Evolutionary conservation across 2,888 invertebrate species (phyloP).

Genomic region (Tenthredo scrophulariae): DNA sequence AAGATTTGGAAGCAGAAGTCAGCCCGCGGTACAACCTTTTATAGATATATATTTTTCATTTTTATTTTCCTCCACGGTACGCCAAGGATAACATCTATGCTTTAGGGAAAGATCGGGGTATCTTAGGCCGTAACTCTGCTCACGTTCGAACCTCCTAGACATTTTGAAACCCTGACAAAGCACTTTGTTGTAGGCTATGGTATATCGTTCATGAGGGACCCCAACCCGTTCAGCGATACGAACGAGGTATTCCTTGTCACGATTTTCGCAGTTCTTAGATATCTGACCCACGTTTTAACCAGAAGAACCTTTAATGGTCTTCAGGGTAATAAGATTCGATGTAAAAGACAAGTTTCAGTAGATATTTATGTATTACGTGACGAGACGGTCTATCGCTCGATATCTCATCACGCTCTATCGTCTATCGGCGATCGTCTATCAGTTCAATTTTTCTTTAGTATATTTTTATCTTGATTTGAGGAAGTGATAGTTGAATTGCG

Average conservation of each 20-base stretch:
- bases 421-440: background rate
- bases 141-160: conserved; percentile 7
- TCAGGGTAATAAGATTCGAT: background rate
- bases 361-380: background rate
- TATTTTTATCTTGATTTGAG: background rate
- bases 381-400: background rate
- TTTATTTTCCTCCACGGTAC: background rate
- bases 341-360: background rate
- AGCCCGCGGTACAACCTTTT: background rate
- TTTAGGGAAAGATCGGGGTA: conserved; percentile 8
- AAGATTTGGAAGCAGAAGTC: background rate
- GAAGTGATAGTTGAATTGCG: background rate
- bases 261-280: background rate
- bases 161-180: conserved; percentile 41
- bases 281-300: background rate
- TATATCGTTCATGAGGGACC: conserved; percentile 29
- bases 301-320: conserved; percentile 13
- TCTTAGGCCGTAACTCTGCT: background rate
- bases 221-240: conserved; percentile 7
- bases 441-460: background rate
- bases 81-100: conserved; percentile 9
- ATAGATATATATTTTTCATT: background rate
- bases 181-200: conserved; percentile 12
- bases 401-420: background rate
- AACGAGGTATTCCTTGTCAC: conserved; percentile 11